These are phyloP conservation scores for Lasioglossum figueresi DNA, from an alignment of 2,888 invertebrate species.

Conservation along the genomic window DNA sequence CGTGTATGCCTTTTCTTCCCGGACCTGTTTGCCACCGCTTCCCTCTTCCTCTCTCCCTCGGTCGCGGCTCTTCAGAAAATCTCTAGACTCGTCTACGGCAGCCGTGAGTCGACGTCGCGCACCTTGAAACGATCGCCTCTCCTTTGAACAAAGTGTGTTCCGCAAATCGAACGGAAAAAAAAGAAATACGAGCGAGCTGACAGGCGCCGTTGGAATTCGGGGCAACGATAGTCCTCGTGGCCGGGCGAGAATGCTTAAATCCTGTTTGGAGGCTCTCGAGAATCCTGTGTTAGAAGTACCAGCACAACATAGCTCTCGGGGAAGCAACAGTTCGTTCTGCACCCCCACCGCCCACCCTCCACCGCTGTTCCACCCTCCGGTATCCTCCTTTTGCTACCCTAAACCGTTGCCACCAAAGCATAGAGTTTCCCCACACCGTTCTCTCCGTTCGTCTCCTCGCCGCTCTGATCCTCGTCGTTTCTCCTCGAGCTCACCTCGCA, in stretches of 20 bases:
- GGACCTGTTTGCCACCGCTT: slow-evolving; percentile 17
- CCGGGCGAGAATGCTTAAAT: slow-evolving; percentile 71
- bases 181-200: neutral
- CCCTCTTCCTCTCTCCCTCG: neutral
- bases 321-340: slow-evolving; percentile 82
- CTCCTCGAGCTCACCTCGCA: slow-evolving; percentile 33
- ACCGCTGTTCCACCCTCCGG: slow-evolving; percentile 67
- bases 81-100: slow-evolving; percentile 17
- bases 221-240: slow-evolving; percentile 67
- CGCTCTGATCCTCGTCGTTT: slow-evolving; percentile 26
- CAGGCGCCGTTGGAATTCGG: slow-evolving; percentile 41
- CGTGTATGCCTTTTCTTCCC: slow-evolving; percentile 38
- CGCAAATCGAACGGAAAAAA: neutral
- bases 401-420: slow-evolving; percentile 73
- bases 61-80: slow-evolving; percentile 13
- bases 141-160: neutral
- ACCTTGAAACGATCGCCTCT: neutral
- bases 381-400: slow-evolving; percentile 72
- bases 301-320: slow-evolving; percentile 73
- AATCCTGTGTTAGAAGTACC: slow-evolving; percentile 74
- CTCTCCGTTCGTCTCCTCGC: slow-evolving; percentile 41
- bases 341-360: slow-evolving; percentile 62
- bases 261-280: slow-evolving; percentile 75
- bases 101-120: neutral
- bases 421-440: slow-evolving; percentile 63